Evolutionary conservation across 2,797 vertebrate species (phyloP), one percentile per base, ranked within the genome.

Genomic region (Lepilemur ruficaudatus): DNA sequence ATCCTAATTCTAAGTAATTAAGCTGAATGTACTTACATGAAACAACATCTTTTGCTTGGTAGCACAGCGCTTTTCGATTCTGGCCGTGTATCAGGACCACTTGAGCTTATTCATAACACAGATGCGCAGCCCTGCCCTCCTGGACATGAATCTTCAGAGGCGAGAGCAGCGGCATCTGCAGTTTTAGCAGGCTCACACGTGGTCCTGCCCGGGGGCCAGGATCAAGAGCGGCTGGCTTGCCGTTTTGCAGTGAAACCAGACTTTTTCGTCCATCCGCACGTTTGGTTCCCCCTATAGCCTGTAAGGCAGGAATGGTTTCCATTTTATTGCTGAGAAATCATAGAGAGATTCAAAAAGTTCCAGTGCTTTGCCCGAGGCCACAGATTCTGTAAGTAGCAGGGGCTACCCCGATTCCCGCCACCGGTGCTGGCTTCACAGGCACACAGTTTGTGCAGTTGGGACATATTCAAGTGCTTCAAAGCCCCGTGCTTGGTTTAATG

Each of bases 1-100:
- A 46, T 73, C 83, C n/a, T 75, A 41, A 30, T 95, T 85, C 91
- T 70, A n/a, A 81, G 61, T 65, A 38, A 65, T 88, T 43, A 92
- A 86, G 22, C 30, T 2, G 69, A 55, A 15, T 69, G 57, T 79
- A 76, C 88, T 85, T 35, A n/a, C 48, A 32, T 11, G 14, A 70
- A 57, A 22, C 57, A 55, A 25, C 63, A 4, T 15, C 72, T 69
- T 76, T 91, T 43, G 38, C 85, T 59, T 23, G 25, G 76, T 35
- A 38, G 23, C 35, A 9, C 17, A 5, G 48, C 15, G 57, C 72
- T 86, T 22, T 67, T 78, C 38, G 41, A 76, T 91, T 48, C 67
- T 52, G 9, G 72, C 92, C 48, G 4, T n/a, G 65, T 30, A 2
- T 73, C 61, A 2, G 12, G 38, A 50, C 87, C 2, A 0, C 65